Base-by-base conservation (phyloP, 92 coral and sea anemone species). In the Nematostella vectensis region DNA sequence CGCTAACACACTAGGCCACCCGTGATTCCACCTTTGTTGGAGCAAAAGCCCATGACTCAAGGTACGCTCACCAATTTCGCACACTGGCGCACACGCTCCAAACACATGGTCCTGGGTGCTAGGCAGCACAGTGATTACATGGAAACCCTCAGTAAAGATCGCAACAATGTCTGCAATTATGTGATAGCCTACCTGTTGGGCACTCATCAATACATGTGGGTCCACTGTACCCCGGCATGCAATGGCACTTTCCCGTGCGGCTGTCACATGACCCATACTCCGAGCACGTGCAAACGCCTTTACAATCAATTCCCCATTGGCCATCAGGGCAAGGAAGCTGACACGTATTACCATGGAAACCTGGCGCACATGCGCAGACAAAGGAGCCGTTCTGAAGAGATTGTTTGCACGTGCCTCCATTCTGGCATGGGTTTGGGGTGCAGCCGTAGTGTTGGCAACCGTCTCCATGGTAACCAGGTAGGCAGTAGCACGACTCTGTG, bases 391-490 rank as follows among this genome's bases (percentile, higher is more conserved):
- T 37, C 26, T 31, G 31, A 36, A 56, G 27, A 27, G 19, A 23
- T 37, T 85, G 71, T 6, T 30, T 43, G 29, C 93, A 93, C n/a
- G 50, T 69, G 29, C 93, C 99, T 1, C 67, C 64, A 61, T 93
- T 87, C 18, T 53, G 61, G 39, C 99, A 93, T 3, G 99, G 99
- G 69, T 82, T 87, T 4, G 95, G 85, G 16, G 57, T 55, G 50
- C 99, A 93, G 19, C 99, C 96, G 26, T 49, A 65, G 59, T 93
- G 91, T 57, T 87, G 78, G 58, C 99, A 93, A 50, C 99, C 86
- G 51, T 77, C 71, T 13, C 99, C 99, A 69, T 93, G 99, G 79
- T 74, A 87, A 48, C 96, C 96, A 21, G 17, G 58, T 38, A 50
- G 49, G 54, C 99, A 93, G 42, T 74, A 80, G 54, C 99, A 93